phyloP scores from a whole-genome alignment of 2,797 vertebrate species.

The Sebastes flavidus region DNA sequence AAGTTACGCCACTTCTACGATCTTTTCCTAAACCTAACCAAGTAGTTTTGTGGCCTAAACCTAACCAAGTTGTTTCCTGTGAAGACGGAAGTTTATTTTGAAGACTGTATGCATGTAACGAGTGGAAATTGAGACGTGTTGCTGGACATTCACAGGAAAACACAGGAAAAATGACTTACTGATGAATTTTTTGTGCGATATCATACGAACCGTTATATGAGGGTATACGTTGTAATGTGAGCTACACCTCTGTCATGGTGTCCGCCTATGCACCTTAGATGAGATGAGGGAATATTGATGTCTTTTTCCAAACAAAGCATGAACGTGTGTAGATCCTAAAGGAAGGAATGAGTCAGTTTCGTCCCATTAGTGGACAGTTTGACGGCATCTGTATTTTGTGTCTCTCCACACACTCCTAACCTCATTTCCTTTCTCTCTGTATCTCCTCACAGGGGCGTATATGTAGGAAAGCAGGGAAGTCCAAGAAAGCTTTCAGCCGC shows the following conservation, averaged over 20 bases:
- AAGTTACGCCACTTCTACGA: too few relatives aligned
- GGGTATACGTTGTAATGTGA: too few relatives aligned
- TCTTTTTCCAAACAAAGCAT: neutral
- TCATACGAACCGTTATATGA: too few relatives aligned
- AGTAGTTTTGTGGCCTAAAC: too few relatives aligned
- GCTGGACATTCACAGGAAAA: too few relatives aligned
- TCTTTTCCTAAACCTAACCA: too few relatives aligned
- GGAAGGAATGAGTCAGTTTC: neutral
- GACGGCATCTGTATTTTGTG: neutral
- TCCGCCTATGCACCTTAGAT: neutral
- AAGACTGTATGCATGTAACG: too few relatives aligned
- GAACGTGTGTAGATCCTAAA: neutral
- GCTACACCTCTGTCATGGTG: neutral
- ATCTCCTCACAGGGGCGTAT: conserved; percentile 90
- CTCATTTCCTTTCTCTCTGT: neutral
- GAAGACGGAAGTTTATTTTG: too few relatives aligned
- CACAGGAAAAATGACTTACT: too few relatives aligned
- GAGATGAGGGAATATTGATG: neutral
- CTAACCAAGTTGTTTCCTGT: too few relatives aligned
- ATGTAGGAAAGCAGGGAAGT: conserved; percentile 98
- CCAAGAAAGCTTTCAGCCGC: conserved; percentile 99
- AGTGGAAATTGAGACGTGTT: too few relatives aligned
- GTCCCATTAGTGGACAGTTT: neutral
- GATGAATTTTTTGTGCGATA: too few relatives aligned
- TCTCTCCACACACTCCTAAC: conserved; percentile 5